Evolutionary conservation across 1,140 invertebrate genomes (phyloP).

Genomic region (Drosophila ambigua): DNA sequence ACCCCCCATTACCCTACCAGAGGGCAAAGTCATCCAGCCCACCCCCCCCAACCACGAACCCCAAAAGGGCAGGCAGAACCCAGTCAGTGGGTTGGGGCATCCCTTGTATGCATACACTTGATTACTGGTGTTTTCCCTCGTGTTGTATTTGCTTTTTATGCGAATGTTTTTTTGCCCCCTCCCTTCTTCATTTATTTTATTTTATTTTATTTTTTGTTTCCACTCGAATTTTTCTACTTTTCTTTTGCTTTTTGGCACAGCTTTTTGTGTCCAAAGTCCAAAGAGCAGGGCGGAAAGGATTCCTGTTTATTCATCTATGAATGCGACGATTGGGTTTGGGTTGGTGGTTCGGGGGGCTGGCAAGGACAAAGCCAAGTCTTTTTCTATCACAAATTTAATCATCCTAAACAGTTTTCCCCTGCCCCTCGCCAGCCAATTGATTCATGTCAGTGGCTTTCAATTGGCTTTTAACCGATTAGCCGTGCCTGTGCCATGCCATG

Average conservation of each 20-base stretch:
- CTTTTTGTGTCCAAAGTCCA: conserved; percentile 45
- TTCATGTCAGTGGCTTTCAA: conserved; percentile 79
- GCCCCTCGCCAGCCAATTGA: conserved; percentile 54
- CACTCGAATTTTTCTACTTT: conserved; percentile 16
- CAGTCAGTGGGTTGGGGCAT: conserved; percentile 6
- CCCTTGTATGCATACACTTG: conserved; percentile 74
- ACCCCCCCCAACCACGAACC: not conserved
- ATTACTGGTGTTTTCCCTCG: conserved; percentile 70
- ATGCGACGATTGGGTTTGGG: conserved; percentile 9
- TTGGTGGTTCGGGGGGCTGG: not conserved
- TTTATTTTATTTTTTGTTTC: conserved; percentile 47
- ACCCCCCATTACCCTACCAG: conserved; percentile 28
- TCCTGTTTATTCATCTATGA: conserved; percentile 43
- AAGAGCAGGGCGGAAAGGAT: conserved; percentile 31
- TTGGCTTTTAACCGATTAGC: conserved; percentile 77
- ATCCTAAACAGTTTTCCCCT: conserved; percentile 65
- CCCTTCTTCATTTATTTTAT: conserved; percentile 28
- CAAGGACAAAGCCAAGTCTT: conserved; percentile 53
- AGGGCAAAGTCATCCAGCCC: not conserved
- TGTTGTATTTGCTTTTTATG: conserved; percentile 73
- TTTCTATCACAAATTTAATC: conserved; percentile 81
- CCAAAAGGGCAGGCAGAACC: not conserved
- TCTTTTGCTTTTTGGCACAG: conserved; percentile 26
- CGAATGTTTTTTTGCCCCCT: conserved; percentile 35
- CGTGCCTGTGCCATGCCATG: not conserved